Evolutionary conservation across 1,140 invertebrate species (phyloP).

Genomic region (Habropoda laboriosa): DNA sequence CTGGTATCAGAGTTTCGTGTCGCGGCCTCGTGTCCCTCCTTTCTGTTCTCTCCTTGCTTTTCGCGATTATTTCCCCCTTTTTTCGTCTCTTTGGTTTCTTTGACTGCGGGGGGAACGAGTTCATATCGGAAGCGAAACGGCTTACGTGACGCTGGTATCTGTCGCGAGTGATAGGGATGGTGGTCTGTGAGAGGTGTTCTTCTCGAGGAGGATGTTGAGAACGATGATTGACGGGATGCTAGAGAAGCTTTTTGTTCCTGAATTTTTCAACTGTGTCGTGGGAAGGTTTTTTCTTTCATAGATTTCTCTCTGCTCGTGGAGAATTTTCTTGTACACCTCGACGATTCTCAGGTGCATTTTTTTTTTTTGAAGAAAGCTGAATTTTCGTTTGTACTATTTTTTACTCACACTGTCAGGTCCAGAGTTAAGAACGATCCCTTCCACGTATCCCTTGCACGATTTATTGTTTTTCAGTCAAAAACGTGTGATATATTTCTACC

Average conservation of each 20-base stretch:
- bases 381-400: too few relatives aligned
- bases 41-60: neutral
- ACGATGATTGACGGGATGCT: too few relatives aligned
- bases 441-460: neutral
- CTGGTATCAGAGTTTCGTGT: constrained; percentile 29
- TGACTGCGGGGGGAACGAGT: neutral
- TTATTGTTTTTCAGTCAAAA: neutral
- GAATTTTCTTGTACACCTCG: too few relatives aligned
- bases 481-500: neutral
- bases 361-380: too few relatives aligned
- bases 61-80: too few relatives aligned
- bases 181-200: neutral
- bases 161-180: neutral
- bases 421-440: neutral
- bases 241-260: too few relatives aligned
- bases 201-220: neutral
- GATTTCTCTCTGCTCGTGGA: too few relatives aligned
- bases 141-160: neutral
- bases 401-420: neutral
- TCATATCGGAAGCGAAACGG: constrained; percentile 8
- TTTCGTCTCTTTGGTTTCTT: neutral
- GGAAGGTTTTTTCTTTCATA: too few relatives aligned
- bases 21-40: constrained; percentile 6
- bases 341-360: too few relatives aligned
- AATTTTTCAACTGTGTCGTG: too few relatives aligned